Conservation (phyloP, 2,888 invertebrate species). For the Lordiphosa fenestrarum region DNA sequence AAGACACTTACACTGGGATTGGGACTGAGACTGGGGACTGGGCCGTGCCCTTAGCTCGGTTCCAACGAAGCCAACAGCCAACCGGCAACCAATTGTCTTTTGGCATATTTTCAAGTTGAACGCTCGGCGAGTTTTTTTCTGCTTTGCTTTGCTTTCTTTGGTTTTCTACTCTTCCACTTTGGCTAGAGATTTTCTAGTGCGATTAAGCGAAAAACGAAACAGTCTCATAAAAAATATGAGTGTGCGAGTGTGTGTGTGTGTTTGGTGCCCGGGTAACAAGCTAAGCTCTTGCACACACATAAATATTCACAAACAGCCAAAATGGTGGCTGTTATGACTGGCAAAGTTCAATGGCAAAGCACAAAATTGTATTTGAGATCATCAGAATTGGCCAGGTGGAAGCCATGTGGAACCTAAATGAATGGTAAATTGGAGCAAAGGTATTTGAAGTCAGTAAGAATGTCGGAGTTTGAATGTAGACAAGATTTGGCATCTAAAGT, state of each 20-base stretch:
- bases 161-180: constrained; percentile 7
- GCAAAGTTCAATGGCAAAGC: no score
- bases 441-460: no score
- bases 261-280: constrained; percentile 30
- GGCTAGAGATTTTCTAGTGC: constrained; percentile 64
- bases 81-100: constrained; percentile 71
- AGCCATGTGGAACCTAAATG: no score
- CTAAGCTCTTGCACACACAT: constrained; percentile 43
- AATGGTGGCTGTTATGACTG: constrained; percentile 54
- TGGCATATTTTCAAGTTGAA: constrained; percentile 73
- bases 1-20: constrained; percentile 15
- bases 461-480: no score
- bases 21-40: constrained; percentile 22
- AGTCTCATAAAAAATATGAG: constrained; percentile 61
- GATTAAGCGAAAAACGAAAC: constrained; percentile 72
- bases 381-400: no score
- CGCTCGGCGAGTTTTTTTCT: constrained; percentile 53
- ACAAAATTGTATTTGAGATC: no score
- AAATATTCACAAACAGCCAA: constrained; percentile 36
- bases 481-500: no score
- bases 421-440: no score
- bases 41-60: constrained; percentile 53
- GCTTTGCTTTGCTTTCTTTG: constrained; percentile 3
- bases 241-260: constrained; percentile 12
- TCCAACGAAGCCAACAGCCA: constrained; percentile 34